Base-by-base conservation (phyloP, 2,888 invertebrate species). In the Brenthis ino region DNA sequence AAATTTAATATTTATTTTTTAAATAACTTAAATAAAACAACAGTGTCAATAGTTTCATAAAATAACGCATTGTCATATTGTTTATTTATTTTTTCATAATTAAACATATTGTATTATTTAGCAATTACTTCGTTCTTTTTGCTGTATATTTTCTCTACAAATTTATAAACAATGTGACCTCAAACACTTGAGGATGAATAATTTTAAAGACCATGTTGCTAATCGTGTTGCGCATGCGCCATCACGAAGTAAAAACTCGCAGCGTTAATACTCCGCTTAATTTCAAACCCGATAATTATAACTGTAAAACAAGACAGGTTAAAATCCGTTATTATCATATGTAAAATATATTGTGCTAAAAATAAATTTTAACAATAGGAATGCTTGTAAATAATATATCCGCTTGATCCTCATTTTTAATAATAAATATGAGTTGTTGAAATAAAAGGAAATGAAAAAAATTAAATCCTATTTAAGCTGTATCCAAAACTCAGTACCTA, bases 191-290 rank as follows among this genome's bases (percentile, higher is more conserved):
- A 75, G 81, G 79, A 75, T 76, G 79, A 81, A 79, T 81, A 78
- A 81, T 80, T 84, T 82, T 81, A 80, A 78, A 75, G 77, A 84
- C 79, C 82, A 80, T 81, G 74, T 71, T 70, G 87, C 86, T 88
- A 90, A 89, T 90, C 86, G 86, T 71, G 79, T 74, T 77, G 74
- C 80, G 85, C 87, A 90, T 90, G 90, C 91, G 79, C 77, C 84
- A 85, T 81, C 90, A 90, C 89, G 90, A 75, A 84, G 77, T 78
- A 68, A 70, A 75, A 79, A 76, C 77, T 77, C 66, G 76, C 70
- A 74, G 77, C 80, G 75, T 77, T 88, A 87, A 88, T 80, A 84
- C 79, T 74, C 67, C 77, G 82, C 81, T 68, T 72, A 60, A 68
- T 60, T 65, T 63, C 63, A 50, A 70, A 68, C 63, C 37, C 58